Percentiles rank a stretch among this genome's conserved stretches.
Evolutionary conservation across 2,113 vertebrate genomes (phyloP).

Genomic region (Lampris incognitus): DNA sequence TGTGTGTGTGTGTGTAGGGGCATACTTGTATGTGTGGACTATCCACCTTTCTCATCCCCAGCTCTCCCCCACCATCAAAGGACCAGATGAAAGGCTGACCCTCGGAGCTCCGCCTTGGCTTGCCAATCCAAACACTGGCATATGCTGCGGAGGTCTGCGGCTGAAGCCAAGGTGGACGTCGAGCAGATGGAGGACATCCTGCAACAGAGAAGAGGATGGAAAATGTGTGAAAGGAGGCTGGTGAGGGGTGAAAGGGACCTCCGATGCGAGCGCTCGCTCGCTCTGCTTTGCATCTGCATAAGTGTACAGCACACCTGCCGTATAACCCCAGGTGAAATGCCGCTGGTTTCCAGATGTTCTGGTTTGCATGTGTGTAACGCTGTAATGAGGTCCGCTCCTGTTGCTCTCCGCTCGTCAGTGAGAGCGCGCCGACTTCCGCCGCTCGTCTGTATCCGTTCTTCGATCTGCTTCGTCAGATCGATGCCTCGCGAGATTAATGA

Average conservation of each 20-base stretch:
- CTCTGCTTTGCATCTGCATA: slow-evolving; percentile 67
- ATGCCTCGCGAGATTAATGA: not conserved
- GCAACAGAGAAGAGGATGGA: slow-evolving; percentile 47
- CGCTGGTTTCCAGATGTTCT: slow-evolving; percentile 58
- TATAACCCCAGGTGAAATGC: slow-evolving; percentile 21
- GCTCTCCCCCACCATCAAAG: slow-evolving; percentile 60
- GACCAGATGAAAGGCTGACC: slow-evolving; percentile 72
- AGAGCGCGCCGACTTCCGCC: not conserved
- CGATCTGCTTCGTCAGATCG: not conserved
- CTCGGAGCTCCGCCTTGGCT: slow-evolving; percentile 28
- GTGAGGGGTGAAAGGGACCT: not conserved
- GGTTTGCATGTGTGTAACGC: slow-evolving; percentile 22
- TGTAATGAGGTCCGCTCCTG: slow-evolving; percentile 27
- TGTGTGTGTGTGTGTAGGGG: slow-evolving; percentile 4
- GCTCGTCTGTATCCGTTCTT: not conserved
- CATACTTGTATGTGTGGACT: not conserved
- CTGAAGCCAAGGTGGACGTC: slow-evolving; percentile 65
- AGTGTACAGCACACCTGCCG: slow-evolving; percentile 56
- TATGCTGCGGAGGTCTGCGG: slow-evolving; percentile 73
- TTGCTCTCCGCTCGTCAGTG: not conserved
- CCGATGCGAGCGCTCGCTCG: slow-evolving; percentile 17
- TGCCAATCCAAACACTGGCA: slow-evolving; percentile 73
- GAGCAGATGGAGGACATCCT: slow-evolving; percentile 83
- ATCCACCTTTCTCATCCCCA: slow-evolving; percentile 20
- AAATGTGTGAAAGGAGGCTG: not conserved